Conservation (phyloP, 2,888 invertebrate genomes). For the Catotricha subobsoleta region DNA sequence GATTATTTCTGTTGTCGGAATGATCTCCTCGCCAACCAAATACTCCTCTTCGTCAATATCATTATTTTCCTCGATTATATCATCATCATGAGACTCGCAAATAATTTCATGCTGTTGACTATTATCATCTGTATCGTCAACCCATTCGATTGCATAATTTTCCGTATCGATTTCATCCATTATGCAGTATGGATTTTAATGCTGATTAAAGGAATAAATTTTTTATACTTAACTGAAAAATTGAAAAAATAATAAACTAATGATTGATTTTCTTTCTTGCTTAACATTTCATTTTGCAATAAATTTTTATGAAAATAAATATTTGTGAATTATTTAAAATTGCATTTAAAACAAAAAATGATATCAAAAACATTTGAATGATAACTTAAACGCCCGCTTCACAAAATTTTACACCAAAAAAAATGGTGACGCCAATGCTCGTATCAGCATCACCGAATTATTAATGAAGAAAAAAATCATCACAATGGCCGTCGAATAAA, state of each 20-base stretch:
- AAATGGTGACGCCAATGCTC: not conserved
- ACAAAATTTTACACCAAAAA: no score
- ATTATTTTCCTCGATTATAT: slow-evolving; percentile 5
- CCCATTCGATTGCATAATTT: slow-evolving; percentile 4
- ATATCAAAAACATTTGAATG: no score
- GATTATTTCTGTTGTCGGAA: slow-evolving; percentile 11
- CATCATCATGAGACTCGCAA: slow-evolving; percentile 3
- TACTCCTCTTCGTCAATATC: slow-evolving; percentile 6
- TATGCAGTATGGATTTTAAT: not conserved
- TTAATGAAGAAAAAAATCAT: not conserved
- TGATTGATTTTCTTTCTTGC: no score
- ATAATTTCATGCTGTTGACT: not conserved
- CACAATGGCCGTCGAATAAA: not conserved
- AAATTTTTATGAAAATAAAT: no score
- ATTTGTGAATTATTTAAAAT: no score
- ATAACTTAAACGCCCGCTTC: no score
- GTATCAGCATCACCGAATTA: not conserved
- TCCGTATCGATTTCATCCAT: not conserved
- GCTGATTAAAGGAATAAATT: not conserved
- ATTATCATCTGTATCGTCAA: not conserved
- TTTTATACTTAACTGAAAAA: not conserved
- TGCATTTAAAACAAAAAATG: no score
- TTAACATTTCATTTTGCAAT: no score
- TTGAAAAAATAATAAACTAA: no score
- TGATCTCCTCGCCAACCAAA: slow-evolving; percentile 12